phyloP scores from a whole-genome alignment of 2,113 vertebrate genomes.

The Turnix velox region DNA sequence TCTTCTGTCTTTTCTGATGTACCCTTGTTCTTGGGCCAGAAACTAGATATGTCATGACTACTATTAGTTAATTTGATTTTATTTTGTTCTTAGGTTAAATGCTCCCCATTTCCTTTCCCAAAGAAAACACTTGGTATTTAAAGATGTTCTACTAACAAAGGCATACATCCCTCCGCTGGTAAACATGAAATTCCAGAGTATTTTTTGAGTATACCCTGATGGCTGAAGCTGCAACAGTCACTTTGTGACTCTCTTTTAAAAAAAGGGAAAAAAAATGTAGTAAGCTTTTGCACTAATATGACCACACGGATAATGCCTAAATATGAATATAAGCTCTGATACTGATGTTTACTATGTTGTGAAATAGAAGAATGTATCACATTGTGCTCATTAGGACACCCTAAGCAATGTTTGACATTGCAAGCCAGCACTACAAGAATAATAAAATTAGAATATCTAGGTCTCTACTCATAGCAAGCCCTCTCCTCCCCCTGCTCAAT shows the following conservation, averaged over 20 bases:
- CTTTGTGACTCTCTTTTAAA: neutral
- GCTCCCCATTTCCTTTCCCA: neutral
- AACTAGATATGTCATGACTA: neutral
- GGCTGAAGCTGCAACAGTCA: neutral
- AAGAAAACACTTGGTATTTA: neutral
- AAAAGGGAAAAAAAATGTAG: neutral
- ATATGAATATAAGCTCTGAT: neutral
- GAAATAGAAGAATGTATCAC: neutral
- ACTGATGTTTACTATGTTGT: neutral
- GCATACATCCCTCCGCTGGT: neutral
- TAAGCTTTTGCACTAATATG: neutral
- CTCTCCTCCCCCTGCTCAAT: neutral
- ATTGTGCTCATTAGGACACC: neutral
- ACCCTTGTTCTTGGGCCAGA: neutral
- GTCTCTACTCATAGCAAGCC: neutral
- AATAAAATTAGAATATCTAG: neutral
- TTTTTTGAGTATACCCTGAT: neutral
- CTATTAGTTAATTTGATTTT: neutral
- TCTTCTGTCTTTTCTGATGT: neutral
- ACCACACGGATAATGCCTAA: neutral
- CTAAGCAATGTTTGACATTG: neutral
- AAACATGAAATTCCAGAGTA: neutral
- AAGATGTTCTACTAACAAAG: neutral
- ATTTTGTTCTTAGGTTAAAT: neutral
- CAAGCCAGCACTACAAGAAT: neutral